A percentile compares a stretch with the other conserved stretches of the same genome.
Evolutionary conservation across 2,888 invertebrate species (phyloP).

Genomic region (Microplitis manilae): DNA sequence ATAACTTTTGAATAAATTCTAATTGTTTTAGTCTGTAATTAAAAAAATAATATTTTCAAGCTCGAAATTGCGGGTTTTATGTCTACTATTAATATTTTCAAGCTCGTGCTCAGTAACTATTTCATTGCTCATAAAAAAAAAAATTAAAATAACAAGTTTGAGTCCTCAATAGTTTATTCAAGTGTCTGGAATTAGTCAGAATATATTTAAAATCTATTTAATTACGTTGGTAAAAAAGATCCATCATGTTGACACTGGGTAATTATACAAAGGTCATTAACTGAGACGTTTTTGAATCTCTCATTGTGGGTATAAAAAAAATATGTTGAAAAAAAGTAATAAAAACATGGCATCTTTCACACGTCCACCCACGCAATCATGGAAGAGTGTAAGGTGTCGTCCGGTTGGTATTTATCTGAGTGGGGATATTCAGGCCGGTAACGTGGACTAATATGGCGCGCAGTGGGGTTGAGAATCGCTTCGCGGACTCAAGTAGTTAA

Average conservation of each 20-base stretch:
- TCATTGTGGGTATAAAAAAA: background rate
- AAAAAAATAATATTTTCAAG: too few species aligned
- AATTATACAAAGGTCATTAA: background rate
- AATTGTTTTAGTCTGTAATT: too few species aligned
- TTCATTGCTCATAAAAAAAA: background rate
- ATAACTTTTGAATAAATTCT: too few species aligned
- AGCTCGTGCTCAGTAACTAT: background rate
- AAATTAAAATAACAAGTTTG: background rate
- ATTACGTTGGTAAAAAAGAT: background rate
- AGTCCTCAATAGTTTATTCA: background rate
- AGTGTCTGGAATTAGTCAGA: background rate
- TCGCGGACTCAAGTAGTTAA: conserved; percentile 66
- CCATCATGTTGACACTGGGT: background rate
- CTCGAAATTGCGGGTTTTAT: background rate
- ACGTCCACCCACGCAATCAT: conserved; percentile 57
- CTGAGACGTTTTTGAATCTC: background rate
- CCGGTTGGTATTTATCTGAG: conserved; percentile 64
- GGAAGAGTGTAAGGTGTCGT: conserved; percentile 67
- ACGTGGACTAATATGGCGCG: conserved; percentile 72
- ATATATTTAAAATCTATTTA: background rate
- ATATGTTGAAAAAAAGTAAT: background rate
- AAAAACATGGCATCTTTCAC: conserved; percentile 33
- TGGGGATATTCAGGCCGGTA: conserved; percentile 66
- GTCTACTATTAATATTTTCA: background rate
- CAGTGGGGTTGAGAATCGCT: conserved; percentile 66